Base-by-base conservation (phyloP, 2,888 invertebrate genomes). In the Chelonus formosanus region DNA sequence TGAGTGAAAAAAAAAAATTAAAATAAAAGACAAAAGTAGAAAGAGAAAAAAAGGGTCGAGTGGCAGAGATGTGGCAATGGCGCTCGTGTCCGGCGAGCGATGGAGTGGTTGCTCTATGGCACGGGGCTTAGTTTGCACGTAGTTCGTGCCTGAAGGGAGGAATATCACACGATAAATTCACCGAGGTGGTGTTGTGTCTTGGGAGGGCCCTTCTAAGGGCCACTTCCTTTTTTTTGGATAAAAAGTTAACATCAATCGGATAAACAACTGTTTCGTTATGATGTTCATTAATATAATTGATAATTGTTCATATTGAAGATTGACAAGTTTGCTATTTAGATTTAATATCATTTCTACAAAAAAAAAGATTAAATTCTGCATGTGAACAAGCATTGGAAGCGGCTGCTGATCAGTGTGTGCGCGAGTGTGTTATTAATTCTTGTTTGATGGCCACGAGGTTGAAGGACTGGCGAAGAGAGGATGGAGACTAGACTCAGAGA, bases 41-140 rank as follows among this genome's bases (percentile, higher is more conserved):
- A 67, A 53, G 60, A 67, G 63, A 60, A 50, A 64, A 70, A 67
- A 55, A 63, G 55, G 53, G 55, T 56, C 58, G 63, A 65, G 65
- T 65, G 67, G 67, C 59, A 65, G 74, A 71, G 75, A 79, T 76
- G 76, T 77, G 79, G 80, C 77, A 79, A 79, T 80, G 77, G 77
- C 76, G 81, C 78, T 71, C 74, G 74, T 77, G 70, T 73, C 70
- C 71, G 71, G 69, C 73, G 71, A 72, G 71, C 72, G 68, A 69
- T 68, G 69, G 68, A 71, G 70, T 74, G 74, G 75, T 73, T 68
- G 72, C 66, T 76, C 76, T 68, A 60, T 54, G 58, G 60, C 65
- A 65, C 65, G 60, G 58, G 55, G 48, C 55, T 65, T 65, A 65
- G 65, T 74, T 74, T 71, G 67, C 67, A 70, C 70, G 73, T 72